Evolutionary conservation across 2,113 vertebrate genomes (phyloP).

Genomic region (Theristicus caerulescens): DNA sequence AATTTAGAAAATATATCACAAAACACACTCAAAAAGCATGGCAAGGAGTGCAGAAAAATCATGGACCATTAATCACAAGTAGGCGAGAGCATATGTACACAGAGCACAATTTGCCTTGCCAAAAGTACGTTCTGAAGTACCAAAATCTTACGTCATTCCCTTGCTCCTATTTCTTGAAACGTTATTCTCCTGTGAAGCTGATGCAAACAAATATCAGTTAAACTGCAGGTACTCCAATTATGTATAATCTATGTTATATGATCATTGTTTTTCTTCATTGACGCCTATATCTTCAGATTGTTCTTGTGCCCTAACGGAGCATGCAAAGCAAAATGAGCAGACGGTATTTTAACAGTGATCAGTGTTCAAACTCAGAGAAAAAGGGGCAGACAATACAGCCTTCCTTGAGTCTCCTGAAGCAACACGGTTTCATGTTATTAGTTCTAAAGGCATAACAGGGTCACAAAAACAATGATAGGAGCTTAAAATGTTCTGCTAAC

Average conservation of each 20-base stretch:
- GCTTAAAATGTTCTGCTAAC: background rate
- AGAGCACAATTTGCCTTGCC: background rate
- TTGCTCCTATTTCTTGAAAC: background rate
- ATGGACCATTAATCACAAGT: background rate
- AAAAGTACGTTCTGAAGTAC: background rate
- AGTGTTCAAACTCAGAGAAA: background rate
- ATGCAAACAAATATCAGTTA: background rate
- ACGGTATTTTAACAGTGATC: background rate
- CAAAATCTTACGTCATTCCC: background rate
- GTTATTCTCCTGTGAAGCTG: background rate
- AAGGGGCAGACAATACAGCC: background rate
- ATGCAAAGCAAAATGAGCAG: background rate
- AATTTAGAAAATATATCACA: conserved; percentile 15
- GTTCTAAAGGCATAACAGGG: background rate
- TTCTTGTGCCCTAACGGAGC: background rate
- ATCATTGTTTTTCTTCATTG: background rate
- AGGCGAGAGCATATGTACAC: background rate
- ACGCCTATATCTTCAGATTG: background rate
- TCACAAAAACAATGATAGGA: background rate
- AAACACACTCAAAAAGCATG: background rate
- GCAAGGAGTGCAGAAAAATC: background rate
- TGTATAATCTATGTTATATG: background rate
- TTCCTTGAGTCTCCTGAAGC: background rate
- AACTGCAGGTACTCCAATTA: background rate
- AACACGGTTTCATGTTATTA: background rate